Base-by-base conservation (phyloP, 2,888 invertebrate genomes). In the Trichopria drosophilae region DNA sequence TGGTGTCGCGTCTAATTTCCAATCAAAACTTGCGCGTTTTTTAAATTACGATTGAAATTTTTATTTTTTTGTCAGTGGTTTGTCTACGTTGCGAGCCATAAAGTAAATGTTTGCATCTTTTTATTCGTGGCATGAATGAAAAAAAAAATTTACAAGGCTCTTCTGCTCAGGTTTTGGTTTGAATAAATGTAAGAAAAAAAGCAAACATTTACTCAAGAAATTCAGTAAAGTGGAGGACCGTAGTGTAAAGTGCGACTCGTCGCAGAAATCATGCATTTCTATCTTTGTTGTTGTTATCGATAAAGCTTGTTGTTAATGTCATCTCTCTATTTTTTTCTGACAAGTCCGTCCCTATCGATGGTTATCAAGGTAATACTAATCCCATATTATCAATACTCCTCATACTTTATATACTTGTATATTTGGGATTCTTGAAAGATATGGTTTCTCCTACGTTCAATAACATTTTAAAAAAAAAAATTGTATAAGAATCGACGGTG, bases 291-390 rank as follows among this genome's bases (percentile, higher is more conserved):
- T 66, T 69, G 62, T 68, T 67, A 71, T 66, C 72, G 68, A 73
- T 72, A 62, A 72, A 72, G 73, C 72, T 72, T 72, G 72, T 72
- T 73, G 73, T 73, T 73, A 73, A 73, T 72, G 73, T 74, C 72
- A 71, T 76, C 73, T 76, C 76, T 76, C 76, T 77, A 73, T 76
- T 76, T 74, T 76, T 77, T 76, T 76, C 76, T 73, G 72, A 76
- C 76, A 72, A 76, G 76, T 76, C 76, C 74, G 75, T 76, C 77
- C 76, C 73, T 76, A 76, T 76, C 74, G 77, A 75, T 76, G 77
- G 76, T 76, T 73, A 69, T 75, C 71, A 76, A 77, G 76, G 76
- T 77, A 77, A 77, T 73, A 72, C 75, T 73, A 75, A 75, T 76
- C 75, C 73, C 73, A 73, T 75, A 74, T 75, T 69, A 75, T 72